Evolutionary conservation across 2,888 invertebrate species (phyloP), one percentile per base, ranked within the genome.

Genomic region (Bedellia somnulentella): DNA sequence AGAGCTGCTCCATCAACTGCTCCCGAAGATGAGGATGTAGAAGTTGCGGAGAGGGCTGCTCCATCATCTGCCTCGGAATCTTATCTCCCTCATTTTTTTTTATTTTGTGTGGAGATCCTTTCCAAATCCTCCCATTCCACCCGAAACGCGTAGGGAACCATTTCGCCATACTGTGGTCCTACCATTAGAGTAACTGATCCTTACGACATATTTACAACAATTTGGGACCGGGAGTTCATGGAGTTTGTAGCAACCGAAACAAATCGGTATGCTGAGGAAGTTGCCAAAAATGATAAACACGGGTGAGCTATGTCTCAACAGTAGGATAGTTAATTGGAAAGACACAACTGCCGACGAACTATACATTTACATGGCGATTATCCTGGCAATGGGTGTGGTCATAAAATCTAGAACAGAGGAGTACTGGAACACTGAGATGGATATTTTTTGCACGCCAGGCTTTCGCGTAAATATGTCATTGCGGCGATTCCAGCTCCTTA

Each of bases 171-270:
- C 0, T 11, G 39, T 28, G 30, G 41, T 33, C 42, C 43, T 2
- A 40, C 39, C 6, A 23, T 27, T 33, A 29, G 36, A n/a, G 12
- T 12, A 9, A 32, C 3, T 27, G 37, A 37, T 15, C 41, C 44
- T 3, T 45, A 42, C 27, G 40, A 39, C 15, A 31, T 37, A 24
- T 47, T 46, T 30, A 27, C 33, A 31, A 35, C 33, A 10, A 48
- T 46, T 36, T 48, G 47, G 49, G 39, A 46, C 40, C 35, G 35
- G 1, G 13, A 36, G 25, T 34, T 44, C 11, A 47, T 50, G 42
- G 38, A 44, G 31, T 16, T 35, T 23, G 46, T 47, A 14, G 43
- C 22, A 4, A 5, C 5, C 5, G 42, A 43, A 21, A 46, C 45
- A 0, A 49, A 48, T 23, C 30, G 16, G 10, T 47, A 48, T 31